These are phyloP conservation scores for Amblyjoppa proteus DNA, from an alignment of 2,888 invertebrate genomes.

Conservation along the genomic window DNA sequence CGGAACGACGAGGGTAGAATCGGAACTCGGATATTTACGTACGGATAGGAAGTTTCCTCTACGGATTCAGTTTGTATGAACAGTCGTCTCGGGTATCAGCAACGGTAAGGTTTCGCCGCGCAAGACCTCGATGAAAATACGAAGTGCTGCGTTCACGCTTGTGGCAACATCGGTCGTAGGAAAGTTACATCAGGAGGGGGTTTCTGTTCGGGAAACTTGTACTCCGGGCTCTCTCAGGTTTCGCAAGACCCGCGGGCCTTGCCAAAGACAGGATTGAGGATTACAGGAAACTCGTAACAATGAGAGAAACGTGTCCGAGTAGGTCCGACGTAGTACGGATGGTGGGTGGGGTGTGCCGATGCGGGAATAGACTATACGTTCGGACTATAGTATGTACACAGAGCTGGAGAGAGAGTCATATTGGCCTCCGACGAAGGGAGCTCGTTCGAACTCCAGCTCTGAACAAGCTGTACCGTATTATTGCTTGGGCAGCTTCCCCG, in stretches of 20 bases:
- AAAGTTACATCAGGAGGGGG: constrained; percentile 33
- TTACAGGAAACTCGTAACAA: constrained; percentile 69
- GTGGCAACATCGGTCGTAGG: constrained; percentile 39
- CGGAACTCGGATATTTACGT: background rate
- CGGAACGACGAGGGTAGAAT: background rate
- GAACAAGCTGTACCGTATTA: constrained; percentile 60
- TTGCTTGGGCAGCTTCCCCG: constrained; percentile 50
- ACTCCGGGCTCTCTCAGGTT: constrained; percentile 28
- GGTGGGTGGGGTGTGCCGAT: constrained; percentile 8
- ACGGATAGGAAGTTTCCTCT: constrained; percentile 32
- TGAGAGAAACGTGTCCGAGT: constrained; percentile 42
- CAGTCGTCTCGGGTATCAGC: constrained; percentile 42
- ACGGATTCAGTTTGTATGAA: constrained; percentile 20
- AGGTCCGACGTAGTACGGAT: constrained; percentile 24
- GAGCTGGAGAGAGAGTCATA: constrained; percentile 36
- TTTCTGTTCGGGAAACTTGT: constrained; percentile 61
- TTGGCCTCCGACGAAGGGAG: constrained; percentile 55
- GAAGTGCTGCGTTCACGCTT: constrained; percentile 43
- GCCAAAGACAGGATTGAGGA: constrained; percentile 62
- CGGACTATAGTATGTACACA: constrained; percentile 25
- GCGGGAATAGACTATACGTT: constrained; percentile 25
- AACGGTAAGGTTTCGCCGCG: constrained; percentile 15
- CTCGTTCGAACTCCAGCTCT: constrained; percentile 39
- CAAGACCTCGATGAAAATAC: constrained; percentile 38
- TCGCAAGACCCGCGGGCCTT: constrained; percentile 42